phyloP scores from a whole-genome alignment of 2,888 invertebrate species.

The Gasteruption jaculator region DNA sequence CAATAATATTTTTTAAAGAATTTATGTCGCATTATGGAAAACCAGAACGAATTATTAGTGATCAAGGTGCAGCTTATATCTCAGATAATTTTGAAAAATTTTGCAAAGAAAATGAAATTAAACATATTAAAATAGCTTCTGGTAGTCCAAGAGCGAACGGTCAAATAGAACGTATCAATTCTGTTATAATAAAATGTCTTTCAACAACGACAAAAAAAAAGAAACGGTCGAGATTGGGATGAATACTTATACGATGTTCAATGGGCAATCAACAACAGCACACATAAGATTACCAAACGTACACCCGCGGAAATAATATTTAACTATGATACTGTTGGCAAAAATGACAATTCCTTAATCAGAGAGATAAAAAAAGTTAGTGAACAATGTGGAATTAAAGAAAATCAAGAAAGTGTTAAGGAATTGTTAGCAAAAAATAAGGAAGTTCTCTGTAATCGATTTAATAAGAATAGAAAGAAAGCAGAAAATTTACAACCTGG shows the following conservation, averaged over 20 bases:
- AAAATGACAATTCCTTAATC: conserved; percentile 4
- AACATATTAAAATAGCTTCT: conserved; percentile 27
- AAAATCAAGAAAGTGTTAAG: conserved; percentile 10
- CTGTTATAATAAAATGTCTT: conserved; percentile 24
- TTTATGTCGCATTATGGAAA: conserved; percentile 28
- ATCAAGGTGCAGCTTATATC: conserved; percentile 32
- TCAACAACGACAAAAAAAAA: conserved; percentile 19
- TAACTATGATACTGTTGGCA: conserved; percentile 10
- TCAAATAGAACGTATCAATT: conserved; percentile 26
- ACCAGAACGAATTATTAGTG: conserved; percentile 27
- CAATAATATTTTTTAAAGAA: conserved; percentile 12
- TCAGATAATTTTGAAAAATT: conserved; percentile 23
- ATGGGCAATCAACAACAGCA: conserved; percentile 22
- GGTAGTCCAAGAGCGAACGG: conserved; percentile 28
- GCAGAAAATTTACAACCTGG: not conserved
- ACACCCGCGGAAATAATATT: conserved; percentile 19
- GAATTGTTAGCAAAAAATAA: conserved; percentile 12
- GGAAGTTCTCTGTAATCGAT: not conserved
- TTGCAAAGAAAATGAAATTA: conserved; percentile 23
- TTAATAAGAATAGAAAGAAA: conserved; percentile 6
- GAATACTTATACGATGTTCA: conserved; percentile 19
- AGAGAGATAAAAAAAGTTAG: conserved; percentile 3
- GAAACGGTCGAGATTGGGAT: conserved; percentile 24
- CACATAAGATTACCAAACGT: conserved; percentile 23
- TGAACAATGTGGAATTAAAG: conserved; percentile 14